These are phyloP conservation scores for Sebastes baramenuke DNA, from an alignment of 2,797 vertebrate species.

Conservation along the genomic window DNA sequence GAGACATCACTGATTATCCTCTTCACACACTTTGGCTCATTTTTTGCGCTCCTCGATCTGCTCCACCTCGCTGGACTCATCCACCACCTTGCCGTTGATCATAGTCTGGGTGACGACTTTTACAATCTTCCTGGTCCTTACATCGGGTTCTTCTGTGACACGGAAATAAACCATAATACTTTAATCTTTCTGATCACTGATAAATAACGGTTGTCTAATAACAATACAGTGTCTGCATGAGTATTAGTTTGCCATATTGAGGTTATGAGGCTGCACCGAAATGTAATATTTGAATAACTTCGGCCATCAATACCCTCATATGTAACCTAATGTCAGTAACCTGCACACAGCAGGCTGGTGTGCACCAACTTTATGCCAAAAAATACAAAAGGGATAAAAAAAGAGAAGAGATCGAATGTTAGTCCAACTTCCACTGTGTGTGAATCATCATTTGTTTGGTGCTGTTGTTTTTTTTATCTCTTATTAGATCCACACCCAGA, in stretches of 20 bases:
- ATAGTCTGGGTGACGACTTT: constrained; percentile 88
- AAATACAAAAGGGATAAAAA: not conserved
- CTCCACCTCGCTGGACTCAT: constrained; percentile 87
- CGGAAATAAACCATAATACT: not conserved
- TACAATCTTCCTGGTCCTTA: constrained; percentile 87
- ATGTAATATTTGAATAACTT: not conserved
- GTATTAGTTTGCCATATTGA: not conserved
- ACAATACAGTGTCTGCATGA: not conserved
- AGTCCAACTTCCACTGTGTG: not conserved
- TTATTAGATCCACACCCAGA: not conserved
- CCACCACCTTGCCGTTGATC: constrained; percentile 86
- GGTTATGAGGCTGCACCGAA: not conserved
- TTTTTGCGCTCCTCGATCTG: constrained; percentile 84
- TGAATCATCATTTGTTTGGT: not conserved
- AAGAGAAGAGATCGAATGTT: not conserved
- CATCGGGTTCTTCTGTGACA: constrained; percentile 81
- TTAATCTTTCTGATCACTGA: not conserved
- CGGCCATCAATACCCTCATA: not conserved
- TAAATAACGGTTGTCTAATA: not conserved
- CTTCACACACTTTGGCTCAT: constrained; percentile 53
- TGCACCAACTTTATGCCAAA: not conserved
- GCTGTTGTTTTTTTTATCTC: not conserved
- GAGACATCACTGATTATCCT: not conserved
- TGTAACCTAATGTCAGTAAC: not conserved
- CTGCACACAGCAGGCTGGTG: not conserved